Evolutionary conservation across 2,797 vertebrate species (phyloP).

Genomic region (Alauda arvensis): DNA sequence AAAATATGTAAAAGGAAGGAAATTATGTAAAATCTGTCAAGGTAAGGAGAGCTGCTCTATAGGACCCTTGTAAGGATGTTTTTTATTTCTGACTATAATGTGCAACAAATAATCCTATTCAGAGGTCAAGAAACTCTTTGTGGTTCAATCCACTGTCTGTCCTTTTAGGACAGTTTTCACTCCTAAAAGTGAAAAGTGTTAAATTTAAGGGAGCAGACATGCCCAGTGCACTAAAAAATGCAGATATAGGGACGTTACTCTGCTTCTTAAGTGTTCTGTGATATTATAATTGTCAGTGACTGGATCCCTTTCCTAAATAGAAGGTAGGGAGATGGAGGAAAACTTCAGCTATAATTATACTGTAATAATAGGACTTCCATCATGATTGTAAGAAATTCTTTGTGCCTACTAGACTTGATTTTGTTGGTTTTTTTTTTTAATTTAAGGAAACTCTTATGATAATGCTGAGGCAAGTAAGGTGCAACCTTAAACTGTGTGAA

Average conservation of each 20-base stretch:
- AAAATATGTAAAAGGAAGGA: not conserved
- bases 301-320: not conserved
- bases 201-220: not conserved
- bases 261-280: not conserved
- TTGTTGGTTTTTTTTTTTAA: not conserved
- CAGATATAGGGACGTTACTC: not conserved
- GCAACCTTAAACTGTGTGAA: not conserved
- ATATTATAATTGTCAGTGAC: not conserved
- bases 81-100: not conserved
- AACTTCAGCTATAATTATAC: not conserved
- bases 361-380: not conserved
- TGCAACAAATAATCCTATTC: not conserved
- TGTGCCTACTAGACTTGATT: constrained; percentile 9
- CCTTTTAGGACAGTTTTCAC: not conserved
- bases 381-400: not conserved
- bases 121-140: not conserved
- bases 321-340: not conserved
- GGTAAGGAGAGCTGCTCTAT: not conserved
- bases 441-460: not conserved
- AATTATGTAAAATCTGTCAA: not conserved
- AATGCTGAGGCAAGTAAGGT: not conserved
- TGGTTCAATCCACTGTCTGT: not conserved
- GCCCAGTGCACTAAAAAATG: not conserved
- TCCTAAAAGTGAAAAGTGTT: not conserved
- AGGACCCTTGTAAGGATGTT: not conserved